These are phyloP conservation scores for Globia sparganii DNA, from an alignment of 2,888 invertebrate genomes.

Conservation along the genomic window DNA sequence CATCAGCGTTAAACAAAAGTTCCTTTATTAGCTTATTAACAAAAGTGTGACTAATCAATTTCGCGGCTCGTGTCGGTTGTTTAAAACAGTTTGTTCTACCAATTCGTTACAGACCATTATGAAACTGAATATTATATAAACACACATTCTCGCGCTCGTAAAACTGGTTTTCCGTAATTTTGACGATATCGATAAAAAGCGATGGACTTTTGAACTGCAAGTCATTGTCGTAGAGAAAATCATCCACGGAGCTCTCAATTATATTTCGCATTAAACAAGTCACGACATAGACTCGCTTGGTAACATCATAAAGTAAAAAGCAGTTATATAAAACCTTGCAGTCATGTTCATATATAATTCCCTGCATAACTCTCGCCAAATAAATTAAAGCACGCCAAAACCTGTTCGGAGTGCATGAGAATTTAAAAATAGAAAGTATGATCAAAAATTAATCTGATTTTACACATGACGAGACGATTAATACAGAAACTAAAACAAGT, in stretches of 20 bases:
- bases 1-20: slow-evolving; percentile 45
- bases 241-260: slow-evolving; percentile 53
- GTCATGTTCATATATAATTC: slow-evolving; percentile 73
- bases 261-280: slow-evolving; percentile 58
- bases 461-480: slow-evolving; percentile 59
- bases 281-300: slow-evolving; percentile 58
- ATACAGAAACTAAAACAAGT: slow-evolving; percentile 59
- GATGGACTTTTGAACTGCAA: slow-evolving; percentile 37
- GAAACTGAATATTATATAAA: slow-evolving; percentile 71
- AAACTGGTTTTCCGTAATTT: slow-evolving; percentile 70
- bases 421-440: slow-evolving; percentile 84
- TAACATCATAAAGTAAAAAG: slow-evolving; percentile 75
- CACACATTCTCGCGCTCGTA: slow-evolving; percentile 62
- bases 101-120: slow-evolving; percentile 68
- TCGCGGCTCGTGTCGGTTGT: slow-evolving; percentile 45
- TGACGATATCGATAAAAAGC: slow-evolving; percentile 54
- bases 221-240: slow-evolving; percentile 64
- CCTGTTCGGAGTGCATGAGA: slow-evolving; percentile 74
- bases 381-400: slow-evolving; percentile 77
- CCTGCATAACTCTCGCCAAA: slow-evolving; percentile 78
- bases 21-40: slow-evolving; percentile 42
- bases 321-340: slow-evolving; percentile 78
- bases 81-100: slow-evolving; percentile 49
- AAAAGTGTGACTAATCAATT: slow-evolving; percentile 49
- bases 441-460: slow-evolving; percentile 64